phyloP scores from a whole-genome alignment of 1,140 invertebrate genomes.

The Eriocheir sinensis region DNA sequence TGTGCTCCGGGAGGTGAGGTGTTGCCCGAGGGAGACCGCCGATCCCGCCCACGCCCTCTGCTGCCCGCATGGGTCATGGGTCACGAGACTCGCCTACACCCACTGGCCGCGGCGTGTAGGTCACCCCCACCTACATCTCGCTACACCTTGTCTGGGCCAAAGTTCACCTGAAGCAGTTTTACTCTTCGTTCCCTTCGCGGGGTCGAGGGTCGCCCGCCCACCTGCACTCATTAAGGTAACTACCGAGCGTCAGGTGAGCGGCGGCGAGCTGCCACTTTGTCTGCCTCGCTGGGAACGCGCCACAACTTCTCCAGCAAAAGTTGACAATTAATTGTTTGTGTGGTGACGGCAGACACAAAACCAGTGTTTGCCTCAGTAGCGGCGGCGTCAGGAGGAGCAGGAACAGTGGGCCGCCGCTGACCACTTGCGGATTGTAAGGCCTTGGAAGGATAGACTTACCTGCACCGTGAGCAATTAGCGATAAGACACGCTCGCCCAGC shows the following conservation, averaged over 20 bases:
- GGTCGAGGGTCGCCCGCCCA: background rate
- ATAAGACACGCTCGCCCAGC: background rate
- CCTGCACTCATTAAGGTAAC: background rate
- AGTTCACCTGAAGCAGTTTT: slow-evolving; percentile 1
- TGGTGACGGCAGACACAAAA: background rate
- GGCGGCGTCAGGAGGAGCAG: background rate
- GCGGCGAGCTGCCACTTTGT: background rate
- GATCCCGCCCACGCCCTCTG: background rate
- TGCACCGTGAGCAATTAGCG: slow-evolving; percentile 20
- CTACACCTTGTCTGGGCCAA: background rate
- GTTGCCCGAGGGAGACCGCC: background rate
- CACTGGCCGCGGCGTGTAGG: background rate
- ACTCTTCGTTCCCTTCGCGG: background rate
- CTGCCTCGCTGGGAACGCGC: background rate
- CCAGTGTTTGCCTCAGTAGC: background rate
- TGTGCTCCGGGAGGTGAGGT: background rate
- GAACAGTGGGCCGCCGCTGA: background rate
- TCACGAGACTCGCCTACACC: background rate
- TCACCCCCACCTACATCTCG: slow-evolving; percentile 9
- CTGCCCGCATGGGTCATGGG: background rate
- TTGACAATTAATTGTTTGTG: background rate
- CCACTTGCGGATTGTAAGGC: background rate
- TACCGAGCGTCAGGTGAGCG: background rate
- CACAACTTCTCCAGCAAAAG: background rate
- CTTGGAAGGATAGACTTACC: slow-evolving; percentile 12